Evolutionary conservation across 2,113 vertebrate genomes (phyloP).

Genomic region (Pongo abelii): DNA sequence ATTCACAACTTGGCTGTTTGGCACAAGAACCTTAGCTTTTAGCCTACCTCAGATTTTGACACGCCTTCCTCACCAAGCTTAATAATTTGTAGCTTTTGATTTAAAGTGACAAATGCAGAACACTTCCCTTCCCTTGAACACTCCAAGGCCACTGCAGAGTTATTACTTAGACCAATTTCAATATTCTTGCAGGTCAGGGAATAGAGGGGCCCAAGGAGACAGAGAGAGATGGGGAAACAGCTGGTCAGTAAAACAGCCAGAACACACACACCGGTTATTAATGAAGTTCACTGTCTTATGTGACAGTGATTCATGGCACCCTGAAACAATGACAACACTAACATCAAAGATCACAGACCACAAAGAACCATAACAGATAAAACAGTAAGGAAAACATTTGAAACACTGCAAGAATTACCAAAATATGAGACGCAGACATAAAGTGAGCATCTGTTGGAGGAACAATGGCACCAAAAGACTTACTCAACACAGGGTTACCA

Average conservation of each 20-base stretch:
- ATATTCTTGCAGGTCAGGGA: not conserved
- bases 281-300: not conserved
- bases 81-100: not conserved
- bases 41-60: not conserved
- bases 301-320: not conserved
- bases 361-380: not conserved
- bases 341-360: not conserved
- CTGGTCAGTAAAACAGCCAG: not conserved
- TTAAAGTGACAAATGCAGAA: not conserved
- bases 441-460: not conserved
- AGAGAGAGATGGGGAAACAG: not conserved
- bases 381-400: not conserved
- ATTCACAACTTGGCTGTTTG: not conserved
- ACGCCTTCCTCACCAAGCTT: not conserved
- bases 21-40: not conserved
- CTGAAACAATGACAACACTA: not conserved
- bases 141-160: not conserved
- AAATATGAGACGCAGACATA: not conserved
- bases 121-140: not conserved
- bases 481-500: not conserved
- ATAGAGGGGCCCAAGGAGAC: not conserved
- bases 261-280: not conserved
- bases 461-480: not conserved
- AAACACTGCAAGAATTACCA: not conserved
- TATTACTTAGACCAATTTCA: not conserved